Percentiles rank a stretch among this genome's conserved stretches.
Conservation (phyloP, 1,140 invertebrate species). For the Venustaconcha ellipsiformis region DNA sequence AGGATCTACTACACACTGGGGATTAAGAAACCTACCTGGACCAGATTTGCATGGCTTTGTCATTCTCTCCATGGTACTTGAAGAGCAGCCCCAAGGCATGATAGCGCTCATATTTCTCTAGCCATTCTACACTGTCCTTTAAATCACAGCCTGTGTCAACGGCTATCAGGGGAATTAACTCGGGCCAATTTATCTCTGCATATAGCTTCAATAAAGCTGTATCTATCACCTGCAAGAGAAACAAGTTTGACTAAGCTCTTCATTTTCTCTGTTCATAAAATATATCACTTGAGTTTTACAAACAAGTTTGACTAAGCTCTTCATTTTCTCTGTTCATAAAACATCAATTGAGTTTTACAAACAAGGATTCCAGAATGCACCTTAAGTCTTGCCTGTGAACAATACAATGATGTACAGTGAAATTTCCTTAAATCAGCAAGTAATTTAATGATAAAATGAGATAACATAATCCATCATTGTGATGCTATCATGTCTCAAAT, state of each 20-base stretch:
- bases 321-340: no score
- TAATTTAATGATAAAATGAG: no score
- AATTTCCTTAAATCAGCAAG: no score
- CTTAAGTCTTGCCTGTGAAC: no score
- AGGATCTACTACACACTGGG: no score
- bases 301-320: background rate
- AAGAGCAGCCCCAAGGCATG: constrained; percentile 68
- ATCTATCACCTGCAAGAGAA: constrained; percentile 68
- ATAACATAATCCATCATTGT: no score
- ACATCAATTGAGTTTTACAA: background rate
- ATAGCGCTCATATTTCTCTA: constrained; percentile 64
- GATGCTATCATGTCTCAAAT: no score
- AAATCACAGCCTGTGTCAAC: constrained; percentile 66
- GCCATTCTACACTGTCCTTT: constrained; percentile 66
- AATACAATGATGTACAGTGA: no score
- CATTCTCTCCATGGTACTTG: constrained; percentile 64
- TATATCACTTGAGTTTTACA: no score
- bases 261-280: no score
- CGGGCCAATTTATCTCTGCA: constrained; percentile 65
- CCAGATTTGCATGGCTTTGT: constrained; percentile 68
- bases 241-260: background rate
- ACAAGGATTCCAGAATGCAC: no score
- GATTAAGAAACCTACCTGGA: constrained; percentile 47
- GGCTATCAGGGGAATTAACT: constrained; percentile 63
- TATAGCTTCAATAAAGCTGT: constrained; percentile 70